phyloP scores from a whole-genome alignment of 2,113 vertebrate species.

The Ictalurus punctatus region DNA sequence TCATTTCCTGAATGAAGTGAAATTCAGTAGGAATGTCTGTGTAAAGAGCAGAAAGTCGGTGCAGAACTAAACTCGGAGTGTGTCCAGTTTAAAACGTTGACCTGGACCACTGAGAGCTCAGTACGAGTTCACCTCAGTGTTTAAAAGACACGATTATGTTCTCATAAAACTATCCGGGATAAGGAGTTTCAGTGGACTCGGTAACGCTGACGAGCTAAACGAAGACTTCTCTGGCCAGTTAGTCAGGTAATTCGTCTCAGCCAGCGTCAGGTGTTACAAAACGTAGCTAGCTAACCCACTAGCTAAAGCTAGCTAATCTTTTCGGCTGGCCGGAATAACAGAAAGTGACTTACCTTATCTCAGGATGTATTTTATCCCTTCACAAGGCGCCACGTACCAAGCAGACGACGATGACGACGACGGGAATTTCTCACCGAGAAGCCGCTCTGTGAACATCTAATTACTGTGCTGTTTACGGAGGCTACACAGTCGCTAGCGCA shows the following conservation, averaged over 20 bases:
- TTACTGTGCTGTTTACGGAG: not conserved
- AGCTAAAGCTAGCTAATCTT: conserved; percentile 33
- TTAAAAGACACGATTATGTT: not conserved
- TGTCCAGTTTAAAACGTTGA: not conserved
- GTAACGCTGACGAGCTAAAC: not conserved
- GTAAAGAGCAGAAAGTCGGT: too few relatives aligned
- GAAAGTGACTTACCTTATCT: conserved; percentile 46
- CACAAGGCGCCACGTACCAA: conserved; percentile 38
- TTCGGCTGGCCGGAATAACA: conserved; percentile 15
- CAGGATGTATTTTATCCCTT: conserved; percentile 30
- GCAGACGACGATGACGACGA: too few relatives aligned
- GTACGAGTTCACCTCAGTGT: not conserved
- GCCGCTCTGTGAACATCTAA: conserved; percentile 38
- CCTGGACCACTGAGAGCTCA: not conserved
- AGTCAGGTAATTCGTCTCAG: not conserved
- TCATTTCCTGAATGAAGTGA: too few relatives aligned
- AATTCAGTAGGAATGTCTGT: too few relatives aligned
- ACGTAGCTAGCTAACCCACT: conserved; percentile 33
- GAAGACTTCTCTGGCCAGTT: not conserved
- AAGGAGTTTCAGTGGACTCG: not conserved
- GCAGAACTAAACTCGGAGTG: too few relatives aligned
- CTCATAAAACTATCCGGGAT: not conserved
- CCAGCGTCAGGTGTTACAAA: conserved; percentile 44
- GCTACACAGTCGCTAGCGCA: conserved; percentile 24
- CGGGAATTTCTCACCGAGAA: not conserved